Percentiles rank a stretch among this genome's conserved stretches.
These are phyloP conservation scores for Xenus cinereus DNA, from an alignment of 2,113 vertebrate genomes.

Conservation along the genomic window DNA sequence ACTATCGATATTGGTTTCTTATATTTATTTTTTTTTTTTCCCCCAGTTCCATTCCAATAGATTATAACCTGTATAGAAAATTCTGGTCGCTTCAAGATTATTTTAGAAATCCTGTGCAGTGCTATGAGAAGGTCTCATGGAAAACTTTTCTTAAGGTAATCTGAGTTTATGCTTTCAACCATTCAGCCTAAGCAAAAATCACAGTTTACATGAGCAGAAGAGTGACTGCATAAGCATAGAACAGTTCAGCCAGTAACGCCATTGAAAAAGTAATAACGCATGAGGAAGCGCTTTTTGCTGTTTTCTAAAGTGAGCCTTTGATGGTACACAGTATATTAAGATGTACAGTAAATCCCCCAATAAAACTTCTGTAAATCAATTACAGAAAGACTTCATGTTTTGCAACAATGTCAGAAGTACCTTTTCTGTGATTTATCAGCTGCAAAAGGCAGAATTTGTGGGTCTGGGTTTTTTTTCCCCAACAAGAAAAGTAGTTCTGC, in stretches of 20 bases:
- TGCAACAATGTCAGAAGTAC: neutral
- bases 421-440: neutral
- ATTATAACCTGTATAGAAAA: constrained; percentile 99
- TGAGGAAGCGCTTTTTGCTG: neutral
- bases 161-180: neutral
- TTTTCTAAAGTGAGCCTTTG: neutral
- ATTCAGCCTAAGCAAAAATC: neutral
- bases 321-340: neutral
- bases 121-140: constrained; percentile 96
- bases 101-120: constrained; percentile 96
- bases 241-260: neutral
- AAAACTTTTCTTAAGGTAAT: constrained; percentile 96
- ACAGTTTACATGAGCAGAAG: accelerated
- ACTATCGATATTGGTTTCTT: accelerated
- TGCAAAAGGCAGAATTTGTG: neutral
- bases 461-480: neutral
- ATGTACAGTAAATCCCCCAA: neutral
- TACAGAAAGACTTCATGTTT: neutral
- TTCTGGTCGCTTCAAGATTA: constrained; percentile 99
- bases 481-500: neutral
- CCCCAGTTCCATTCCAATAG: constrained; percentile 93
- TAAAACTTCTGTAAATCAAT: neutral
- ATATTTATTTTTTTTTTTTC: neutral
- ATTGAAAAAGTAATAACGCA: too few species aligned
- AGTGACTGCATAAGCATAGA: neutral